These are phyloP conservation scores for Drosophila kambysellisi DNA, from an alignment of 2,888 invertebrate species.

Conservation along the genomic window DNA sequence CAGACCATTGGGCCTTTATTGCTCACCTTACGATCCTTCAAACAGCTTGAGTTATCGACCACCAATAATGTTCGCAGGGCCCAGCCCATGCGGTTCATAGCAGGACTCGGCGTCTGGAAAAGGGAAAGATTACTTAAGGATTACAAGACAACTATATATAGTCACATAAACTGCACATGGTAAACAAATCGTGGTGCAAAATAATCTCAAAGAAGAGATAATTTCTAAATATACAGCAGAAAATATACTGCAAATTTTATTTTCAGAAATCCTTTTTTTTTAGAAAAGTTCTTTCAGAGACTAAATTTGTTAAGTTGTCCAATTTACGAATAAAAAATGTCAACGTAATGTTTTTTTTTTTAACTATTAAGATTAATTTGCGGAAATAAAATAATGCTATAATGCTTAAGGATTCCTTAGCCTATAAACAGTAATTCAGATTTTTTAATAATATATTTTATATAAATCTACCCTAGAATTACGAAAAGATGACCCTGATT, in stretches of 20 bases:
- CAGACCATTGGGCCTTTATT: slow-evolving; percentile 5
- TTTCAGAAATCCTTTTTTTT: not conserved
- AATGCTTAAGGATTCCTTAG: not conserved
- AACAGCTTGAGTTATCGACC: slow-evolving; percentile 88
- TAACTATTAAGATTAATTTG: too few species aligned
- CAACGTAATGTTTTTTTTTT: too few species aligned
- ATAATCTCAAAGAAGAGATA: not conserved
- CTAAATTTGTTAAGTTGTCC: too few species aligned
- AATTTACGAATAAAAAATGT: not conserved
- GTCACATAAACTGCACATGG: not conserved
- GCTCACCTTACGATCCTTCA: slow-evolving; percentile 88
- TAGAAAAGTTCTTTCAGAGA: too few species aligned
- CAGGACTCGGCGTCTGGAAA: slow-evolving; percentile 87
- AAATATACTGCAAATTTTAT: not conserved
- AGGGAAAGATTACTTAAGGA: not conserved
- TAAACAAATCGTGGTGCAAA: not conserved
- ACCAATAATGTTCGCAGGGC: slow-evolving; percentile 89
- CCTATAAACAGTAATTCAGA: not conserved
- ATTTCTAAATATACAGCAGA: not conserved
- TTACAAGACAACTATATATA: not conserved
- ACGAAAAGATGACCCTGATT: not conserved
- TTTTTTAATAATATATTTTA: not conserved
- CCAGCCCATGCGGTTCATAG: slow-evolving; percentile 89
- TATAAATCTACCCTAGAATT: not conserved
- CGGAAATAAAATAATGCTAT: too few species aligned